Percentiles rank a stretch among this genome's conserved stretches.
Evolutionary conservation across 2,888 invertebrate genomes (phyloP).

Genomic region (Branchellion lobata): DNA sequence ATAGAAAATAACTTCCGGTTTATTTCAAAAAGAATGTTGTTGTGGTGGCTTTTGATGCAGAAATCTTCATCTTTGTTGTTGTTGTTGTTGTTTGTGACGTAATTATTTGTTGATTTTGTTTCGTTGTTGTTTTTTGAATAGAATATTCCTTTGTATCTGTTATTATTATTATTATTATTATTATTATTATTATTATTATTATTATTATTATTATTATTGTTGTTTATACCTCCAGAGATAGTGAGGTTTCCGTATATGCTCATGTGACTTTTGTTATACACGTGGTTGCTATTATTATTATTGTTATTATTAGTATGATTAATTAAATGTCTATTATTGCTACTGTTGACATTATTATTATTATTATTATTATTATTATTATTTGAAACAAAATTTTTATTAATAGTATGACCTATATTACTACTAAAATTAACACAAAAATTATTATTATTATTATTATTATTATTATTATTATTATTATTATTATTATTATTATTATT

Average conservation of each 20-base stretch:
- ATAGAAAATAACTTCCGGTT: not conserved
- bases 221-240: no score
- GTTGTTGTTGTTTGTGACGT: not conserved
- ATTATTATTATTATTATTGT: no score
- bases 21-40: slow-evolving; percentile 3
- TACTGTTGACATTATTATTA: not conserved
- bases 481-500: not conserved
- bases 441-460: not conserved
- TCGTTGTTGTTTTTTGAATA: not conserved
- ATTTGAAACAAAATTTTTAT: not conserved
- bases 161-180: not conserved
- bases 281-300: not conserved
- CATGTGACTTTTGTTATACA: no score
- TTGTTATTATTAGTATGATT: not conserved
- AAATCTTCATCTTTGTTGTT: not conserved
- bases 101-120: no score
- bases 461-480: not conserved
- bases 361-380: not conserved
- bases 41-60: not conserved
- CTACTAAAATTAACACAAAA: not conserved
- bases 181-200: not conserved
- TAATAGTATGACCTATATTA: not conserved
- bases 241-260: no score
- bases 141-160: not conserved
- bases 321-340: not conserved